phyloP scores from a whole-genome alignment of 2,113 vertebrate genomes.

The Chlorodrepanis virens region DNA sequence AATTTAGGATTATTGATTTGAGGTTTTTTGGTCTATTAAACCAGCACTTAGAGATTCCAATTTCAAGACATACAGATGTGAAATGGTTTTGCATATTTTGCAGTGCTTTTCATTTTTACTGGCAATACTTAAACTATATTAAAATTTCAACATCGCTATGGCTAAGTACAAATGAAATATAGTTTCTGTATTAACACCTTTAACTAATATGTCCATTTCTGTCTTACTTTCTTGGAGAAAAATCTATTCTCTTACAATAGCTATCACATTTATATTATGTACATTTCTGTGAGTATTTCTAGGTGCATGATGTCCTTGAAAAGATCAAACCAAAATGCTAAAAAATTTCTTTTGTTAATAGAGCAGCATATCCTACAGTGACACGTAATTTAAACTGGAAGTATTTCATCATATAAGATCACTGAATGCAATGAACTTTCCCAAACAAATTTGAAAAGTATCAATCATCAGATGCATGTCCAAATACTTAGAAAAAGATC shows the following conservation, averaged over 20 bases:
- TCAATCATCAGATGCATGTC: neutral
- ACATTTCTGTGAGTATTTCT: neutral
- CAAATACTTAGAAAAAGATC: constrained; percentile 42
- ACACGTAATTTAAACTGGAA: constrained; percentile 76
- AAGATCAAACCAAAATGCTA: constrained; percentile 58
- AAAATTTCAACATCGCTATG: neutral
- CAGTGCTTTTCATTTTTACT: neutral
- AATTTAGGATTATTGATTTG: neutral
- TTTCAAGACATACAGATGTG: neutral
- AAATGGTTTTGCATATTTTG: neutral
- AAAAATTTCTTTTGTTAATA: constrained; percentile 48
- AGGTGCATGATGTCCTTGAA: constrained; percentile 60
- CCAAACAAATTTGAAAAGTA: constrained; percentile 31
- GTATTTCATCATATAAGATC: constrained; percentile 70
- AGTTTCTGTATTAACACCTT: neutral
- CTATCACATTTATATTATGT: neutral
- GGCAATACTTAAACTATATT: neutral
- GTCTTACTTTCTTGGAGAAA: neutral
- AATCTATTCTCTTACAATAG: constrained; percentile 4
- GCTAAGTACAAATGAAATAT: neutral
- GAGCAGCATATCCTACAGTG: constrained; percentile 54
- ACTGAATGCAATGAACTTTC: constrained; percentile 67
- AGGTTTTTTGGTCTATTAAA: neutral
- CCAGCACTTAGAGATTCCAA: neutral
- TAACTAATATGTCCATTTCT: neutral